Conservation (phyloP, 2,888 invertebrate genomes). For the Drosophila meridionalis region DNA sequence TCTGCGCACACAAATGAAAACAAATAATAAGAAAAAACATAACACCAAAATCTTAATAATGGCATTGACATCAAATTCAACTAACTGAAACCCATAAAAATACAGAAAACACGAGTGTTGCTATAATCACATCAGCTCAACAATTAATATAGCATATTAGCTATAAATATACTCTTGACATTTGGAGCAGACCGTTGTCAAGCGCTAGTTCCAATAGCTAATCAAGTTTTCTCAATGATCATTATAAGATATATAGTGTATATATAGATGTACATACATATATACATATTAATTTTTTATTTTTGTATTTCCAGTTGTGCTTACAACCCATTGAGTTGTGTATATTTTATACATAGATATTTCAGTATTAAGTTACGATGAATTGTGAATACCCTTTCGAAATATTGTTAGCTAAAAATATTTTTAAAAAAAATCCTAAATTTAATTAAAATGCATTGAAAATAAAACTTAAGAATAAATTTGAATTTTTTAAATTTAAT, state of each 20-base stretch:
- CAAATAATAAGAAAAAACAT: background rate
- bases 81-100: slow-evolving; percentile 1
- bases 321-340: background rate
- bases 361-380: background rate
- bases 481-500: too few species aligned
- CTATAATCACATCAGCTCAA: background rate
- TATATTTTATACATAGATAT: background rate
- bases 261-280: background rate
- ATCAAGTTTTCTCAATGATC: slow-evolving; percentile 7
- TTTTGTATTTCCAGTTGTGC: background rate
- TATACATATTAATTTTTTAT: background rate
- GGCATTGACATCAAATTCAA: slow-evolving; percentile 69
- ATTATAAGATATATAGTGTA: background rate
- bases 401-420: background rate
- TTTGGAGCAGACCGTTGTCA: slow-evolving; percentile 20
- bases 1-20: slow-evolving; percentile 5
- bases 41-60: slow-evolving; percentile 42
- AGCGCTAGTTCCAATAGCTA: background rate
- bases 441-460: too few species aligned
- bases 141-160: slow-evolving; percentile 7
- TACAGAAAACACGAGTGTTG: slow-evolving; percentile 8
- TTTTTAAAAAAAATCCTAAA: background rate
- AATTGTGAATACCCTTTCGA: background rate
- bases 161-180: slow-evolving; percentile 13
- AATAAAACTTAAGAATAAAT: too few species aligned